These are phyloP conservation scores for Eudasyphora cyanicolor DNA, from an alignment of 2,888 invertebrate species.

Conservation along the genomic window DNA sequence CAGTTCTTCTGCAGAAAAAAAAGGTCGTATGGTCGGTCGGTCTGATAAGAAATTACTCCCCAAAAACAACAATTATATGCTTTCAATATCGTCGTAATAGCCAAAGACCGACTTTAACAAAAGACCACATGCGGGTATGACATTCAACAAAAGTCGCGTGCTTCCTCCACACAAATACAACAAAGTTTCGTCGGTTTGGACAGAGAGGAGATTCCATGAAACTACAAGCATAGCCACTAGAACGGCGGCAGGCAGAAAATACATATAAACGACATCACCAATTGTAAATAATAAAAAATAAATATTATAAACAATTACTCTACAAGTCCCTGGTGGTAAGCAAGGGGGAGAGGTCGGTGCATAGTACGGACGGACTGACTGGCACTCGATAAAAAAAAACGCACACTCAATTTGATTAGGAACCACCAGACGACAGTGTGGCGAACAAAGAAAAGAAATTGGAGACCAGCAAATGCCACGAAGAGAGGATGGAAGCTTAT, in stretches of 20 bases:
- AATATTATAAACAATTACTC: constrained; percentile 34
- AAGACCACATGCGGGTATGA: constrained; percentile 21
- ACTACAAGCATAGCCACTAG: background rate
- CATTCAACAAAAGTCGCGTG: constrained; percentile 29
- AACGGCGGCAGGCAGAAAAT: background rate
- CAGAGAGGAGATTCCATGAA: background rate
- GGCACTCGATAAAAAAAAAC: constrained; percentile 2
- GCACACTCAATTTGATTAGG: constrained; percentile 3
- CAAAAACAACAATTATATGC: background rate
- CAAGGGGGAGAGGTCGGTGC: background rate
- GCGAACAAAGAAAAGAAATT: background rate
- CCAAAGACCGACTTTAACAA: background rate
- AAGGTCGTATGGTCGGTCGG: background rate
- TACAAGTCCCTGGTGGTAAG: background rate
- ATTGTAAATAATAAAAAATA: constrained; percentile 27
- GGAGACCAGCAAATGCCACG: background rate
- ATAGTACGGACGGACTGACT: background rate
- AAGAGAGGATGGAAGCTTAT: background rate
- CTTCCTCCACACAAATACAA: background rate
- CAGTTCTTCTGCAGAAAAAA: background rate
- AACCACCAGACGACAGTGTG: background rate
- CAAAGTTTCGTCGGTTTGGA: background rate
- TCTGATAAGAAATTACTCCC: constrained; percentile 13
- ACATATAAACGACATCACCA: background rate
- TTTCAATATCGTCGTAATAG: background rate